phyloP scores from a whole-genome alignment of 2,888 invertebrate species.

The Malthinus flaveolus region DNA sequence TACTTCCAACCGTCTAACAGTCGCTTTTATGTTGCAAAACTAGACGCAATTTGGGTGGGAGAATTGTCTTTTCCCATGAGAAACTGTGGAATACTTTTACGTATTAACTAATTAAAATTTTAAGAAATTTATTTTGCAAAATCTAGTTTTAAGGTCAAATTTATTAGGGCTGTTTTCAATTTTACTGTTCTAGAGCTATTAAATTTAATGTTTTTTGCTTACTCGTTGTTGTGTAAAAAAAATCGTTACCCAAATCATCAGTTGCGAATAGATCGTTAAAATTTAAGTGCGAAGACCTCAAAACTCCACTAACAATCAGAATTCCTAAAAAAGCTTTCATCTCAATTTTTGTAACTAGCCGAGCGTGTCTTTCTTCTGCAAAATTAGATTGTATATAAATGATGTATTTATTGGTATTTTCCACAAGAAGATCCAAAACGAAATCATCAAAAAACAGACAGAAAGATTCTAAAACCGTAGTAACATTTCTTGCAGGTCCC shows the following conservation, averaged over 20 bases:
- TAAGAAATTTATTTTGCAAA: too few relatives aligned
- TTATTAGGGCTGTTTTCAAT: too few relatives aligned
- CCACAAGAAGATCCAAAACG: background rate
- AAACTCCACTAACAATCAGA: conserved; percentile 34
- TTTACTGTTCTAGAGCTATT: too few relatives aligned
- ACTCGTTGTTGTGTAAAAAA: conserved; percentile 31
- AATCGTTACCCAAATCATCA: conserved; percentile 31
- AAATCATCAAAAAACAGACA: background rate
- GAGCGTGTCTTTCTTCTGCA: background rate
- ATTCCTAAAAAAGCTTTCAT: conserved; percentile 33
- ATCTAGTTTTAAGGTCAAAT: too few relatives aligned
- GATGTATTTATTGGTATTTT: background rate
- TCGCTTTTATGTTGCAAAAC: too few relatives aligned
- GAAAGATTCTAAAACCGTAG: background rate
- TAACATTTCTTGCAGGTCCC: background rate
- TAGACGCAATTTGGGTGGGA: too few relatives aligned
- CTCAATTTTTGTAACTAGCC: background rate
- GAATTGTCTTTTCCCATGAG: too few relatives aligned
- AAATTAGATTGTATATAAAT: background rate
- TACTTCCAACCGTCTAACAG: too few relatives aligned
- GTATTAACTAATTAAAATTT: too few relatives aligned
- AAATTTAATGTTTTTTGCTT: too few relatives aligned
- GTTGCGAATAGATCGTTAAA: conserved; percentile 31
- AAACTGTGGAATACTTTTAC: too few relatives aligned
- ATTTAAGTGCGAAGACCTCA: conserved; percentile 26